Conservation (phyloP, 2,797 vertebrate species). For the Alcedo atthis region DNA sequence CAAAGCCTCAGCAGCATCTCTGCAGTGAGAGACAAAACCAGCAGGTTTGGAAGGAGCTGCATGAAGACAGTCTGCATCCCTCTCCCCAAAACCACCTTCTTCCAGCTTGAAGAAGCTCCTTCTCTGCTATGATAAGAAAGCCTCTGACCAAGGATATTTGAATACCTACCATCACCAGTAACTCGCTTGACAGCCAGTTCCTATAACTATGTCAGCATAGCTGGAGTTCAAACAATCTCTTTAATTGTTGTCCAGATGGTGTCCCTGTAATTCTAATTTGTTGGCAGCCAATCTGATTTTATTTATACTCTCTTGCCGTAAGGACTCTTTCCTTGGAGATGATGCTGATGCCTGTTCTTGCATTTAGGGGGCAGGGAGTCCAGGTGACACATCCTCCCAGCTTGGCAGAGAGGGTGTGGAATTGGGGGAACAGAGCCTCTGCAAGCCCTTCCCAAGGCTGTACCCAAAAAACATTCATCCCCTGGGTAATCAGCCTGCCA, state of each 20-base stretch:
- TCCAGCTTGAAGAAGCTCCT: not conserved
- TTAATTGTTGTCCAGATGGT: constrained; percentile 34
- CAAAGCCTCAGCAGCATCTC: not conserved
- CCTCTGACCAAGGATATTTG: not conserved
- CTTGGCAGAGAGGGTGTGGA: not conserved
- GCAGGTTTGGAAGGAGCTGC: not conserved
- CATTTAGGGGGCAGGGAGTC: not conserved
- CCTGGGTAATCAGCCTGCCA: not conserved
- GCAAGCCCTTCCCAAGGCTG: not conserved
- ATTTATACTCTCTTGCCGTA: not conserved
- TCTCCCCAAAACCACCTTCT: not conserved
- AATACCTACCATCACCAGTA: not conserved
- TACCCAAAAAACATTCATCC: not conserved
- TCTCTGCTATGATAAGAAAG: not conserved
- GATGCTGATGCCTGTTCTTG: not conserved
- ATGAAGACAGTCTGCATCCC: not conserved
- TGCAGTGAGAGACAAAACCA: not conserved
- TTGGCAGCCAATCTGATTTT: constrained; percentile 10
- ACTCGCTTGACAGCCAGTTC: not conserved
- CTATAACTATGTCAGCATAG: not conserved
- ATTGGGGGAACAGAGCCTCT: not conserved
- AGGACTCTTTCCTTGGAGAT: not conserved
- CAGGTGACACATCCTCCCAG: not conserved
- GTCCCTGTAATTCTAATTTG: constrained; percentile 33
- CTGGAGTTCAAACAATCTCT: constrained; percentile 37